Evolutionary conservation across 2,113 vertebrate species (phyloP).

Genomic region (Pollimyrus isidori): DNA sequence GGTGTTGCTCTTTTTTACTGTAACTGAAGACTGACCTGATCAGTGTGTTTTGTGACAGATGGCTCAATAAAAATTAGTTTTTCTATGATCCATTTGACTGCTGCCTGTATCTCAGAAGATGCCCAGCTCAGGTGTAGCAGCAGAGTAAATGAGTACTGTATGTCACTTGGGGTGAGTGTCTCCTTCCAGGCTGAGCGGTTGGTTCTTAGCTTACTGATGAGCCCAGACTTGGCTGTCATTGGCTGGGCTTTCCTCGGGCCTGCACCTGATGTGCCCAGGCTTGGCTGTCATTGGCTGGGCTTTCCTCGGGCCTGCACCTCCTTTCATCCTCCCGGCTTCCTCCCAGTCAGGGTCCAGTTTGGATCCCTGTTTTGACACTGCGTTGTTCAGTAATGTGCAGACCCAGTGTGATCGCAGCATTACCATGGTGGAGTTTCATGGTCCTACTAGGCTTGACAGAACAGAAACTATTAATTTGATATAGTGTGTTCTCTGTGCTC

Average conservation of each 20-base stretch:
- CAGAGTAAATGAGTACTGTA: background rate
- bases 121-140: background rate
- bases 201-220: background rate
- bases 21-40: slow-evolving; percentile 28
- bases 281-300: background rate
- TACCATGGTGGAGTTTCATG: background rate
- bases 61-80: slow-evolving; percentile 59
- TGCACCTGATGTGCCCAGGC: background rate
- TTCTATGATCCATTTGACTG: slow-evolving; percentile 40
- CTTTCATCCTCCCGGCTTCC: background rate
- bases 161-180: background rate
- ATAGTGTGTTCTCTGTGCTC: background rate
- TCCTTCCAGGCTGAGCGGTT: background rate
- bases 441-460: background rate
- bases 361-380: background rate
- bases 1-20: slow-evolving; percentile 42
- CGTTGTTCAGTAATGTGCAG: background rate
- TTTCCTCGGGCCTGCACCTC: background rate
- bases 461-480: background rate
- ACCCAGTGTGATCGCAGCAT: background rate
- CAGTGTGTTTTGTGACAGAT: slow-evolving; percentile 50
- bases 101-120: background rate
- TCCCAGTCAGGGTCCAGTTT: background rate
- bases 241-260: background rate
- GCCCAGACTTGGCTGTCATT: background rate